phyloP scores from a whole-genome alignment of 2,888 invertebrate species.

The Heliconius charithonia region DNA sequence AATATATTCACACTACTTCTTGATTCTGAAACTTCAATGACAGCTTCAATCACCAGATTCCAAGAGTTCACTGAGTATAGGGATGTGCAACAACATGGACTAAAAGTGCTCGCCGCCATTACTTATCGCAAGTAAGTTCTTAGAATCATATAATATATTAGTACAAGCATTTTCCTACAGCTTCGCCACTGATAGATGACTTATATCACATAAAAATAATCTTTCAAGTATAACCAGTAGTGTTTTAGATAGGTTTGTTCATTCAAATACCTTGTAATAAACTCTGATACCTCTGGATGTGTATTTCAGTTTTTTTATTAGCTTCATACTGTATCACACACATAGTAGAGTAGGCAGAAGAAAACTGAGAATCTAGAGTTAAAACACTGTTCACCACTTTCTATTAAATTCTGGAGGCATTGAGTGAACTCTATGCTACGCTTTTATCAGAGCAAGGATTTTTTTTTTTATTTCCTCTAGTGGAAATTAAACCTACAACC shows the following conservation, averaged over 20 bases:
- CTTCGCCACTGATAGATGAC: too few species aligned
- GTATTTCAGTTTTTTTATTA: too few species aligned
- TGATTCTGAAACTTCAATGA: conserved; percentile 85
- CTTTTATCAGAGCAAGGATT: not conserved
- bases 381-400: not conserved
- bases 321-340: not conserved
- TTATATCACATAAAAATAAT: too few species aligned
- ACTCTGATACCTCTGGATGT: too few species aligned
- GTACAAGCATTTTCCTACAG: not conserved
- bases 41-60: conserved; percentile 86
- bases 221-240: too few species aligned
- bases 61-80: conserved; percentile 89
- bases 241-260: too few species aligned
- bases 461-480: not conserved
- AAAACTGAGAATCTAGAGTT: not conserved
- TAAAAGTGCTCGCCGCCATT: conserved; percentile 76
- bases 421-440: not conserved
- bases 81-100: conserved; percentile 89
- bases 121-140: conserved; percentile 70
- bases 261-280: too few species aligned
- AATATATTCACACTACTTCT: conserved; percentile 86
- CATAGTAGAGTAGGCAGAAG: not conserved
- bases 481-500: too few species aligned
- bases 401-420: not conserved
- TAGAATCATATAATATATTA: not conserved